These are phyloP conservation scores for Alcis repandata DNA, from an alignment of 2,888 invertebrate genomes.

Conservation along the genomic window DNA sequence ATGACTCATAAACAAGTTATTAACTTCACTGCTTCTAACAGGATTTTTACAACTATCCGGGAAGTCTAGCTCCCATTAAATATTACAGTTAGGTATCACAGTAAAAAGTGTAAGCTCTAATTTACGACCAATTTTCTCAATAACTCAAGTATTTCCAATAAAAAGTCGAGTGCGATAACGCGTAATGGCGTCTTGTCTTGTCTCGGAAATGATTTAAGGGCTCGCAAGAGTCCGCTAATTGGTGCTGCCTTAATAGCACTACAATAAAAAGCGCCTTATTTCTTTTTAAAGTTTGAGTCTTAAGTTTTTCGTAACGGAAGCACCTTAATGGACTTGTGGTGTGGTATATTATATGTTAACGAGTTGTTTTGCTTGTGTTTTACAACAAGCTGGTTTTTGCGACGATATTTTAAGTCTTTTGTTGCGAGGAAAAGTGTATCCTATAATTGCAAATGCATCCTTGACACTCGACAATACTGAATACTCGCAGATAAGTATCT, in stretches of 20 bases:
- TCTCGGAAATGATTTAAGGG: slow-evolving; percentile 55
- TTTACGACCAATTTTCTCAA: slow-evolving; percentile 17
- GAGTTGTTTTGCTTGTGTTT: no score
- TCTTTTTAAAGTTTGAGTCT: neutral
- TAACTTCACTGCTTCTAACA: neutral
- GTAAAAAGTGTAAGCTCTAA: slow-evolving; percentile 20
- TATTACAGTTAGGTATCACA: neutral
- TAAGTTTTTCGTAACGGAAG: slow-evolving; percentile 1
- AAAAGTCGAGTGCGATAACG: slow-evolving; percentile 43
- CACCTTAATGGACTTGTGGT: neutral
- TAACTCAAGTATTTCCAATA: slow-evolving; percentile 36
- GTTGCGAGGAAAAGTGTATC: no score
- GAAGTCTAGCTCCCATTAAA: neutral
- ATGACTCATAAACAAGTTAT: neutral
- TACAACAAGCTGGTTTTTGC: no score
- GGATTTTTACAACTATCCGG: neutral
- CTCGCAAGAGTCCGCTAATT: slow-evolving; percentile 13
- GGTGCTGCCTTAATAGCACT: neutral
- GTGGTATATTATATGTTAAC: neutral
- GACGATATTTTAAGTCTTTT: no score
- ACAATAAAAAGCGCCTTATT: neutral
- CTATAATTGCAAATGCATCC: no score
- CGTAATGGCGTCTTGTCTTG: slow-evolving; percentile 44
- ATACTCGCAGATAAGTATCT: no score
- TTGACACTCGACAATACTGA: no score